Evolutionary conservation across 2,797 vertebrate genomes (phyloP), one percentile per base, ranked within the genome.

Genomic region (Peromyscus attwateri): DNA sequence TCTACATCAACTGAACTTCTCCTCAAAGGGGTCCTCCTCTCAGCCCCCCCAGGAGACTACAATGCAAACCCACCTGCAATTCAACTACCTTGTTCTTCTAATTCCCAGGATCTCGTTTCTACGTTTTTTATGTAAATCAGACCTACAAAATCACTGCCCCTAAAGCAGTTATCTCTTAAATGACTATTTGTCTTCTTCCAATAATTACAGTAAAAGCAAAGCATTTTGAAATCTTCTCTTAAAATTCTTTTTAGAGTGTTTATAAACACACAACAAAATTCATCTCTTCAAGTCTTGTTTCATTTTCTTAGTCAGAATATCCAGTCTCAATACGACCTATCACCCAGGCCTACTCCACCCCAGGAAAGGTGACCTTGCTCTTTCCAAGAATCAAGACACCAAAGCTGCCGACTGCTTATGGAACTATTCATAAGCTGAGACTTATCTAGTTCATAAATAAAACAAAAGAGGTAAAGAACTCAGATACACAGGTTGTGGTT

Each of bases 201-300:
- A 40, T 16, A 88, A 73, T 0, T 21, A 19, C 16, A 88, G 29
- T 75, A 25, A 83, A 60, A 87, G 9, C 23, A 79, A 89, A 96
- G 55, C 34, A 82, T 92, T 82, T 81, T 55, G 0, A 75, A 94
- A 89, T 60, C 40, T 16, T 83, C 76, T 89, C 88, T 71, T 93
- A 70, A 43, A 94, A 70, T 31, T 34, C 43, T 66, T 82, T 64
- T 70, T 55, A 66, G 57, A 60, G 55, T 57, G 19, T 37, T 95
- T 73, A 12, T 79, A 84, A 88, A 43, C 37, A 96, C 17, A 43
- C 6, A 76, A 73, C 17, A 34, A 66, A 73, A n/a, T 60, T 12
- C 13, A 87, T 31, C 29, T 66, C 79, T 43, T 81, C 49, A 57
- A 84, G 46, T 68, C 34, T 73, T 37, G 81, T 8, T 96, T 96